Evolutionary conservation across 2,797 vertebrate genomes (phyloP).

Genomic region (Urophycis tenuis): DNA sequence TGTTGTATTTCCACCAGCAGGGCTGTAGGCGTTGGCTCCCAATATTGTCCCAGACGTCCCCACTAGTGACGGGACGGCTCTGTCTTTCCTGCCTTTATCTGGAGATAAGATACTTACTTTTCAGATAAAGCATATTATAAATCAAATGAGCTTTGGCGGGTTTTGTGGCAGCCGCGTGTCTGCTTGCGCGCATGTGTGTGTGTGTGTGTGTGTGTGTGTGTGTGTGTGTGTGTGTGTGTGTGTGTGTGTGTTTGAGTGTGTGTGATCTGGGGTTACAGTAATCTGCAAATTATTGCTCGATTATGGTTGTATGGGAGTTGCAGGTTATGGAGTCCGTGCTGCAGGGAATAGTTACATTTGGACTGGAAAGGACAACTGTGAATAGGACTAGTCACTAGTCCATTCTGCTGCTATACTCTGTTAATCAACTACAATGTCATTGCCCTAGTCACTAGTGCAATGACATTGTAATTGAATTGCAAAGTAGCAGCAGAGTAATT

Average conservation of each 20-base stretch:
- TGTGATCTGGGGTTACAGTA: not conserved
- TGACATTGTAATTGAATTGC: too few relatives aligned
- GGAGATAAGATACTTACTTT: conserved; percentile 67
- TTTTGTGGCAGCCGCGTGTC: conserved; percentile 48
- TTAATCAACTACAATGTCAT: too few relatives aligned
- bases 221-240: conserved; percentile 1
- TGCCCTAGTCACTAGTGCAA: not conserved
- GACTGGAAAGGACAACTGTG: not conserved
- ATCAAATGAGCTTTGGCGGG: conserved; percentile 61
- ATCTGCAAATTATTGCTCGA: conserved; percentile 2
- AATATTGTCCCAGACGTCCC: conserved; percentile 12
- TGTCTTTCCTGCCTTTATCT: conserved; percentile 72
- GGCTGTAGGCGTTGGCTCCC: not conserved
- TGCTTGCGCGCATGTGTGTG: conserved; percentile 7
- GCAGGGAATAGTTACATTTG: not conserved
- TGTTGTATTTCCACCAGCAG: not conserved
- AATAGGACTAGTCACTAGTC: too few relatives aligned
- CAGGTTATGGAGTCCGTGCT: not conserved
- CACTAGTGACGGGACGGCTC: conserved; percentile 43
- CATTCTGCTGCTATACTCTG: too few relatives aligned
- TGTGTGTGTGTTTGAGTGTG: not conserved
- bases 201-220: not conserved
- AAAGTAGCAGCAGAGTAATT: not conserved
- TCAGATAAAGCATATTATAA: conserved; percentile 66
- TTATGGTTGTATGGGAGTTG: not conserved